Percentiles rank a stretch among this genome's conserved stretches.
phyloP scores from a whole-genome alignment of 2,797 vertebrate species.

The Mycteria americana region DNA sequence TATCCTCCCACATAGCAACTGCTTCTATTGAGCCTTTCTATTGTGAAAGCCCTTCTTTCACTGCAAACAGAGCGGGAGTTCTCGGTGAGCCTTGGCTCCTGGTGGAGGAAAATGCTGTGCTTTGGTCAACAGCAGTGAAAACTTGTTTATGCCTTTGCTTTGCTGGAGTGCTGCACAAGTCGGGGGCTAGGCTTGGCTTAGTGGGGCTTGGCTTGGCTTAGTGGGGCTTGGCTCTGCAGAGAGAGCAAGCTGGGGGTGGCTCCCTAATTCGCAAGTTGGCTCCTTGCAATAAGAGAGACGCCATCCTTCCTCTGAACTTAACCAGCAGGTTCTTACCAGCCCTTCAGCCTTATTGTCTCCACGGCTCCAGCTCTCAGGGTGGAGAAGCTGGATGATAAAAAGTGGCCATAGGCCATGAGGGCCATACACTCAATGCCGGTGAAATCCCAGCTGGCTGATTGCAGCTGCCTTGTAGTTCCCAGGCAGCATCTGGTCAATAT shows the following conservation, averaged over 20 bases:
- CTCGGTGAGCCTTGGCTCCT: neutral
- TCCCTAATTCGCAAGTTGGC: neutral
- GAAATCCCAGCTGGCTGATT: neutral
- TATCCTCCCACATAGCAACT: conserved; percentile 63
- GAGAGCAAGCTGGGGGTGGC: rapidly evolving
- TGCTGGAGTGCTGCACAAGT: rapidly evolving
- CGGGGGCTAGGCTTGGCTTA: neutral
- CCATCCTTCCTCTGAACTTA: neutral
- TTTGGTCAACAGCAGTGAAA: conserved; percentile 4
- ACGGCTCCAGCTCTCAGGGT: neutral
- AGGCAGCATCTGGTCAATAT: neutral
- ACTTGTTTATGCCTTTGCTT: conserved; percentile 8
- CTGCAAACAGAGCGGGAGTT: conserved; percentile 39
- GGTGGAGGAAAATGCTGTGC: neutral
- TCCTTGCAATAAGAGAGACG: neutral
- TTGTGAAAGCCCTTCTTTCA: conserved; percentile 61
- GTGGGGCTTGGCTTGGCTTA: neutral
- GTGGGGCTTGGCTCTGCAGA: neutral
- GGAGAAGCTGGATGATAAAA: neutral
- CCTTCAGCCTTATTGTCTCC: neutral
- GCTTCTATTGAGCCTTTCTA: conserved; percentile 68
- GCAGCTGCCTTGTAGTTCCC: neutral
- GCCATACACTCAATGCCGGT: rapidly evolving
- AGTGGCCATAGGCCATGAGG: rapidly evolving
- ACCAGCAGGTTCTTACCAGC: neutral